These are phyloP conservation scores for Coenobita brevimanus DNA, from an alignment of 1,140 invertebrate species.

Conservation along the genomic window DNA sequence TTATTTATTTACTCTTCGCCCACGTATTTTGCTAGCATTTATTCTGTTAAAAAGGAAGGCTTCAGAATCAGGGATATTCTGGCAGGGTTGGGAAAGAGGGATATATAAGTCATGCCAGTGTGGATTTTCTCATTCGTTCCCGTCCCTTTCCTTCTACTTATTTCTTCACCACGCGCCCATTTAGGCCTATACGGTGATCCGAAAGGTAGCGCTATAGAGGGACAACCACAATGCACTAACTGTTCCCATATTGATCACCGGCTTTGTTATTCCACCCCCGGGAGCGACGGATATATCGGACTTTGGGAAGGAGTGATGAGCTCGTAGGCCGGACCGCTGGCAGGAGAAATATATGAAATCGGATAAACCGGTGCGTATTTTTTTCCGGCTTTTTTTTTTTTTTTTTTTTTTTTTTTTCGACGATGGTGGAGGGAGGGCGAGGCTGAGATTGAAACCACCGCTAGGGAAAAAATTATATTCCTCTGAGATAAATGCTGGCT, in stretches of 20 bases:
- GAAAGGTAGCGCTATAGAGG: not conserved
- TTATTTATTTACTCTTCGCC: no score
- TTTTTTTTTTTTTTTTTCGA: no score
- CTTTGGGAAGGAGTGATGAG: slow-evolving; percentile 26
- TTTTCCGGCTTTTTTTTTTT: no score
- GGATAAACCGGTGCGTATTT: slow-evolving; percentile 24
- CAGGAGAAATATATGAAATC: slow-evolving; percentile 40
- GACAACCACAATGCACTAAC: not conserved
- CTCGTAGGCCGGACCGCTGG: not conserved
- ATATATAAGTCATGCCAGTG: not conserved
- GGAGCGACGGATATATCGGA: slow-evolving; percentile 9
- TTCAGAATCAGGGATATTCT: no score
- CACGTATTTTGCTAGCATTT: no score
- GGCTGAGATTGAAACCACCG: slow-evolving; percentile 39
- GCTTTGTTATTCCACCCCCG: not conserved
- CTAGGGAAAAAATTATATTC: slow-evolving; percentile 27
- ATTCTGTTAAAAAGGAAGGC: no score
- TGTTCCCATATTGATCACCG: slow-evolving; percentile 15
- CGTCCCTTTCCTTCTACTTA: not conserved
- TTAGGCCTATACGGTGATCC: not conserved
- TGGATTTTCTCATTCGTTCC: not conserved
- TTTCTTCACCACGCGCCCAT: not conserved
- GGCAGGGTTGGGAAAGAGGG: not conserved
- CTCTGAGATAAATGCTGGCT: slow-evolving; percentile 50
- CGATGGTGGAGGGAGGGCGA: no score